A percentile compares a stretch with the other conserved stretches of the same genome.
These are phyloP conservation scores for Pluvianellus socialis DNA, from an alignment of 2,113 vertebrate genomes.

Conservation along the genomic window DNA sequence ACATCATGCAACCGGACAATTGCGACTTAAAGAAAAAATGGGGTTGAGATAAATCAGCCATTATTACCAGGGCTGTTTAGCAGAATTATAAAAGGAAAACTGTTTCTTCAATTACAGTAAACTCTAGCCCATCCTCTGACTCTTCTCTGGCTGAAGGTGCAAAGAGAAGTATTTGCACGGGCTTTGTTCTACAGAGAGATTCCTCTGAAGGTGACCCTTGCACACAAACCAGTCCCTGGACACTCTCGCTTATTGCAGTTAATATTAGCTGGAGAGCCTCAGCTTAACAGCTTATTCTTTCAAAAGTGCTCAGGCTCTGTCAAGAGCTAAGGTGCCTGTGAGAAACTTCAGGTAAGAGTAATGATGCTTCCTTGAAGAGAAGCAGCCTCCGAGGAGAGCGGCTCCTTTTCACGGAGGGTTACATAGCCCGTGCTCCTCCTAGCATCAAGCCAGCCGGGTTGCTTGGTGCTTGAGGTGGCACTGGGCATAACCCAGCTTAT, in stretches of 20 bases:
- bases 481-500: neutral
- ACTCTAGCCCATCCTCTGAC: neutral
- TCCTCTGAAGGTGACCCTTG: slow-evolving; percentile 29
- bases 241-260: neutral
- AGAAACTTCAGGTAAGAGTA: neutral
- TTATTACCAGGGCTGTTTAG: neutral
- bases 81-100: neutral
- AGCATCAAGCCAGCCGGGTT: neutral
- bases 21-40: neutral
- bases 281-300: neutral
- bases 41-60: neutral
- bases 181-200: slow-evolving; percentile 1
- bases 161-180: neutral
- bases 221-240: neutral
- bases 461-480: neutral
- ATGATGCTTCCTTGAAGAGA: neutral
- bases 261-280: neutral
- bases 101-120: neutral
- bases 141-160: neutral
- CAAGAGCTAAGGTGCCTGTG: neutral
- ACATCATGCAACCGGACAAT: neutral
- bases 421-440: fast-evolving
- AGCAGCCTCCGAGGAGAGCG: neutral
- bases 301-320: neutral
- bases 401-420: neutral